These are phyloP conservation scores for Drosophila prolongata DNA, from an alignment of 2,888 invertebrate genomes.

Conservation along the genomic window DNA sequence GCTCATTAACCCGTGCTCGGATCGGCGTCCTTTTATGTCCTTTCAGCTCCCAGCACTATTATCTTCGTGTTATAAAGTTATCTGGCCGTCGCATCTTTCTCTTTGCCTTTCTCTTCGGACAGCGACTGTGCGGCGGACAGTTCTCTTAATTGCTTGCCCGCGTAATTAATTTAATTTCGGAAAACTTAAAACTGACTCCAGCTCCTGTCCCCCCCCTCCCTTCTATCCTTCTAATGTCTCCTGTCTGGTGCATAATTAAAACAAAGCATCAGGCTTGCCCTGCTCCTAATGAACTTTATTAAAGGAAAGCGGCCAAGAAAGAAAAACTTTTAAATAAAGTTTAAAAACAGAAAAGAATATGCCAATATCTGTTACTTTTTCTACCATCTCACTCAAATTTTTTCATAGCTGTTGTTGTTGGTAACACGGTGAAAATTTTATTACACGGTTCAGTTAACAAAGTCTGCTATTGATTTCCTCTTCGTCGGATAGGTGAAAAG, in stretches of 20 bases:
- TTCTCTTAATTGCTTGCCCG: constrained; percentile 65
- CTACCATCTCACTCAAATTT: not conserved
- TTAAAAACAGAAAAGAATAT: constrained; percentile 51
- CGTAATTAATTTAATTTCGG: constrained; percentile 66
- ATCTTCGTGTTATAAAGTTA: constrained; percentile 56
- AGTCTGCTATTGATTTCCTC: constrained; percentile 58
- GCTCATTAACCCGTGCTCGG: constrained; percentile 32
- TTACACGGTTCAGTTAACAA: constrained; percentile 64
- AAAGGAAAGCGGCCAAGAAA: constrained; percentile 33
- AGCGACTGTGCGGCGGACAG: constrained; percentile 54
- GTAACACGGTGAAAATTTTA: constrained; percentile 41
- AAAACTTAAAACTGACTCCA: constrained; percentile 61
- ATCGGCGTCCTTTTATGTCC: constrained; percentile 26
- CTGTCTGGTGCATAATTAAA: constrained; percentile 61
- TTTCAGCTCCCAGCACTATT: constrained; percentile 50
- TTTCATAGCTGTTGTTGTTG: constrained; percentile 14
- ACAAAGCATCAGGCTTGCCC: constrained; percentile 52
- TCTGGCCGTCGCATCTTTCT: constrained; percentile 37
- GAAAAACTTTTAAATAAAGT: constrained; percentile 38
- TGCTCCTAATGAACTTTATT: constrained; percentile 57
- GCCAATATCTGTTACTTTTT: constrained; percentile 57
- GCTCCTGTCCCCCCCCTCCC: constrained; percentile 15
- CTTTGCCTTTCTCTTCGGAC: constrained; percentile 12
- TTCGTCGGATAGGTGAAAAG: constrained; percentile 32
- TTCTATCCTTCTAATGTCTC: constrained; percentile 20